Conservation (phyloP, 2,113 vertebrate species). For the Coreoperca whiteheadi region DNA sequence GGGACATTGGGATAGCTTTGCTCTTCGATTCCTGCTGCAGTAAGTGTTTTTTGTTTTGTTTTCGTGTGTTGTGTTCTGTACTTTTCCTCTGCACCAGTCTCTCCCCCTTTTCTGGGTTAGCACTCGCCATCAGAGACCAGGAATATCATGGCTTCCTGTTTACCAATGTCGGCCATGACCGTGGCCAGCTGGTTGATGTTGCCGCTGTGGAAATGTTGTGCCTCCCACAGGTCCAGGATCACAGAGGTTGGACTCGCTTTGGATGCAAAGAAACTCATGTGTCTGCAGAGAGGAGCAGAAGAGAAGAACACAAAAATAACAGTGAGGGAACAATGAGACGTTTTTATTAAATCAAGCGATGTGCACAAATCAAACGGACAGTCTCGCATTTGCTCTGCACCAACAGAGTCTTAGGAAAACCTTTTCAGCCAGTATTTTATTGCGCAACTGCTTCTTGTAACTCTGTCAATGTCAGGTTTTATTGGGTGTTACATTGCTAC, state of each 20-base stretch:
- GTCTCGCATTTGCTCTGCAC: slow-evolving; percentile 33
- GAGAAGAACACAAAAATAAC: slow-evolving; percentile 21
- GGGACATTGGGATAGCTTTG: slow-evolving; percentile 48
- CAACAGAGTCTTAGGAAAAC: slow-evolving; percentile 23
- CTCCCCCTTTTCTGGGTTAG: slow-evolving; percentile 82
- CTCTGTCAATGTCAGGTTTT: slow-evolving; percentile 65
- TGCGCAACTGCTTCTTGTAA: slow-evolving; percentile 42
- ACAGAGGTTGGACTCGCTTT: slow-evolving; percentile 96
- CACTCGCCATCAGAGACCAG: slow-evolving; percentile 97
- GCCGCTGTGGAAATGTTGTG: slow-evolving; percentile 95
- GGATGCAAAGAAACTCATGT: slow-evolving; percentile 97
- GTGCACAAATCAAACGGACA: slow-evolving; percentile 25
- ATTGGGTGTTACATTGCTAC: slow-evolving; percentile 48
- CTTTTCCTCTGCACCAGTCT: slow-evolving; percentile 53
- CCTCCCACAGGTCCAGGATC: slow-evolving; percentile 99
- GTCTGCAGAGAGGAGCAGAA: slow-evolving; percentile 80
- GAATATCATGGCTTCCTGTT: slow-evolving; percentile 96
- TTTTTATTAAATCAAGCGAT: slow-evolving; percentile 29
- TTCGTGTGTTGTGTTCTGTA: slow-evolving; percentile 35
- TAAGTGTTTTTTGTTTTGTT: slow-evolving; percentile 7
- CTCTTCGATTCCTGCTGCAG: slow-evolving; percentile 55
- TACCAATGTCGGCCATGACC: slow-evolving; percentile 96
- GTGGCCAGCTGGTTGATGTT: slow-evolving; percentile 97
- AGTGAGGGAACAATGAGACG: slow-evolving; percentile 5
- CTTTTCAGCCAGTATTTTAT: slow-evolving; percentile 59